Evolutionary conservation across 1,140 invertebrate genomes (phyloP).

Genomic region (Oedothorax gibbosus): DNA sequence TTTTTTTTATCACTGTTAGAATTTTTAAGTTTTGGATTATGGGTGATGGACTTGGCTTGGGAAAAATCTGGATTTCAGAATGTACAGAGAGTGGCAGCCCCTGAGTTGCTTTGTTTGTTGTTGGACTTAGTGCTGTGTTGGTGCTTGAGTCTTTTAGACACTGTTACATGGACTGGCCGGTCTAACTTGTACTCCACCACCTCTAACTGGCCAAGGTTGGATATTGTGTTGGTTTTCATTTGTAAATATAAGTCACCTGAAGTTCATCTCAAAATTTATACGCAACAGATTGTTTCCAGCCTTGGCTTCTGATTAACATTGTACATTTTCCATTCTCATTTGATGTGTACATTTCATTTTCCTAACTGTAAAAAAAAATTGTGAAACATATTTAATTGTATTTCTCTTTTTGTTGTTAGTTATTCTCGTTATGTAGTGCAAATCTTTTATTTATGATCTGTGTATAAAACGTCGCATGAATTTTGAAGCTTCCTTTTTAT

Average conservation of each 20-base stretch:
- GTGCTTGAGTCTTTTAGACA: slow-evolving; percentile 22
- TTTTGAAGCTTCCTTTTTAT: too few species aligned
- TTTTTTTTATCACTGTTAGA: too few species aligned
- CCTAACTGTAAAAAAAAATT: slow-evolving; percentile 43
- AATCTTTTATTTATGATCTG: slow-evolving; percentile 27
- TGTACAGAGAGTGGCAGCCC: too few species aligned
- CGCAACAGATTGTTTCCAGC: slow-evolving; percentile 6
- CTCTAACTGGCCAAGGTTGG: slow-evolving; percentile 19
- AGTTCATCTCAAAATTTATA: slow-evolving; percentile 29
- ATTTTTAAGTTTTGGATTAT: too few species aligned
- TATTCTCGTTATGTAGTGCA: slow-evolving; percentile 45
- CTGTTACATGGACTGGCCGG: slow-evolving; percentile 10
- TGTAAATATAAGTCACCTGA: slow-evolving; percentile 49
- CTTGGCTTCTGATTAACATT: slow-evolving; percentile 55
- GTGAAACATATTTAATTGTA: slow-evolving; percentile 38
- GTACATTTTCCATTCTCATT: slow-evolving; percentile 54
- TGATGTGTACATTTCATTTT: slow-evolving; percentile 52
- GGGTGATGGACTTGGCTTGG: too few species aligned
- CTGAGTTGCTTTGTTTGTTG: too few species aligned
- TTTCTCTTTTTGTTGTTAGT: slow-evolving; percentile 23
- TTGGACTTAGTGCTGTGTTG: background rate
- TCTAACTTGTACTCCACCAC: slow-evolving; percentile 48
- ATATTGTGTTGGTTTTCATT: slow-evolving; percentile 42
- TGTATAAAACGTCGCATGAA: slow-evolving; percentile 13
- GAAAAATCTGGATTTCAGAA: too few species aligned